Evolutionary conservation across 2,797 vertebrate species (phyloP).

Genomic region (Gambelia wislizenii): DNA sequence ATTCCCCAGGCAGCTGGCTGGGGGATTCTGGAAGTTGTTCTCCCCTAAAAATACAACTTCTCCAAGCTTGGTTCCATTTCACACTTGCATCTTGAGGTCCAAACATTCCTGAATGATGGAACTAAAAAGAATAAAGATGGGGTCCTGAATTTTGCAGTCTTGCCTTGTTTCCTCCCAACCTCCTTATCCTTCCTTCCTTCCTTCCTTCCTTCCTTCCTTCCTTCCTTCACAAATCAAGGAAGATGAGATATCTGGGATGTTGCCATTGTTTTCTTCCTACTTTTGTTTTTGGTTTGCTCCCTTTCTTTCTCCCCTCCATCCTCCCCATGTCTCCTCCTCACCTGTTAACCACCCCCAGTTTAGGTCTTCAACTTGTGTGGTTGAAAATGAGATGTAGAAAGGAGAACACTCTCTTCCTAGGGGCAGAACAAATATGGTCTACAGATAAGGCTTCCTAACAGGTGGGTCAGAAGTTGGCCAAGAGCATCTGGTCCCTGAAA

Average conservation of each 20-base stretch:
- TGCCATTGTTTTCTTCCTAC: no score
- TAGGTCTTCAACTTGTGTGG: background rate
- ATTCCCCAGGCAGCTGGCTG: no score
- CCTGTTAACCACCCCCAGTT: fast-evolving
- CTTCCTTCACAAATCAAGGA: background rate
- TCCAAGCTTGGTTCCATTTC: background rate
- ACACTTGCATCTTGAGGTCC: background rate
- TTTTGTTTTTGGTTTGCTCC: background rate
- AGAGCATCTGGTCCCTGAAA: background rate
- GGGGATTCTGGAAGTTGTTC: no score
- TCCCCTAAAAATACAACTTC: no score
- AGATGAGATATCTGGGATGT: background rate
- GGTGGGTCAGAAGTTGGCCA: background rate
- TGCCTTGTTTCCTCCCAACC: background rate
- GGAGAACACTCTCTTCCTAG: no score
- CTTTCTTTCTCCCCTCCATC: background rate
- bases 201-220: background rate
- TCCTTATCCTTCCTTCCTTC: fast-evolving
- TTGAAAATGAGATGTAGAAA: background rate
- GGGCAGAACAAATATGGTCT: background rate
- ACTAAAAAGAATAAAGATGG: no score
- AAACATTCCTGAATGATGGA: background rate
- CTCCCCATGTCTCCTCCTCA: no score
- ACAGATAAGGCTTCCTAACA: background rate
- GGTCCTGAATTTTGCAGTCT: background rate